Conservation (phyloP, 2,113 vertebrate genomes). For the Syngnathus typhle region DNA sequence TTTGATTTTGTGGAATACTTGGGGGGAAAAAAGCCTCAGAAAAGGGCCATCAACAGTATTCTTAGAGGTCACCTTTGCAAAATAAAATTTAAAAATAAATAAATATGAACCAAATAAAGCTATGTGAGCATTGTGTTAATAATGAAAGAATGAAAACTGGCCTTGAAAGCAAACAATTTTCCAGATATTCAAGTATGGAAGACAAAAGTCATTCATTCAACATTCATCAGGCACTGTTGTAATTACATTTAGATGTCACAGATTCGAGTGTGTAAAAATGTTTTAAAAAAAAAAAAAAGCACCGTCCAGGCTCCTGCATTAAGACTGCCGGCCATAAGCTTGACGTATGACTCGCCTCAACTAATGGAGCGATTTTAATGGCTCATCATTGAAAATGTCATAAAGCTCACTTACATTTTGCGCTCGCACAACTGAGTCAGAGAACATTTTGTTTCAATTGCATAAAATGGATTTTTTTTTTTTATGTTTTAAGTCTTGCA, state of each 20-base stretch:
- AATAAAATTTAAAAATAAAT: not conserved
- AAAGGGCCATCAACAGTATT: too few relatives aligned
- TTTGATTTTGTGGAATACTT: not conserved
- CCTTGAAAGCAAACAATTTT: not conserved
- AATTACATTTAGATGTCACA: not conserved
- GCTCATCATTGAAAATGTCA: not conserved
- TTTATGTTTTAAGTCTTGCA: too few relatives aligned
- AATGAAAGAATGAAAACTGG: not conserved
- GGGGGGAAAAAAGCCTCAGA: too few relatives aligned
- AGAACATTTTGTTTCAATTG: not conserved
- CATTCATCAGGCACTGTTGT: not conserved
- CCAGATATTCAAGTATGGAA: not conserved
- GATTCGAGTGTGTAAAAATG: not conserved
- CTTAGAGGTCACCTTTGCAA: slow-evolving; percentile 42
- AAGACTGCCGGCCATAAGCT: not conserved
- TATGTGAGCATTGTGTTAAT: not conserved
- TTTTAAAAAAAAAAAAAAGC: not conserved
- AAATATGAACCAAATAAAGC: not conserved
- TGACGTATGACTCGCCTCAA: not conserved
- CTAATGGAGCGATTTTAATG: not conserved
- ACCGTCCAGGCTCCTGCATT: not conserved
- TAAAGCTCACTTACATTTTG: not conserved
- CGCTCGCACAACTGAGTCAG: not conserved
- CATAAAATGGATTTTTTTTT: not conserved
- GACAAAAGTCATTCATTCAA: not conserved